Percentiles rank a stretch among this genome's conserved stretches.
Conservation (phyloP, 2,113 vertebrate genomes). For the Rhizomys pruinosus region DNA sequence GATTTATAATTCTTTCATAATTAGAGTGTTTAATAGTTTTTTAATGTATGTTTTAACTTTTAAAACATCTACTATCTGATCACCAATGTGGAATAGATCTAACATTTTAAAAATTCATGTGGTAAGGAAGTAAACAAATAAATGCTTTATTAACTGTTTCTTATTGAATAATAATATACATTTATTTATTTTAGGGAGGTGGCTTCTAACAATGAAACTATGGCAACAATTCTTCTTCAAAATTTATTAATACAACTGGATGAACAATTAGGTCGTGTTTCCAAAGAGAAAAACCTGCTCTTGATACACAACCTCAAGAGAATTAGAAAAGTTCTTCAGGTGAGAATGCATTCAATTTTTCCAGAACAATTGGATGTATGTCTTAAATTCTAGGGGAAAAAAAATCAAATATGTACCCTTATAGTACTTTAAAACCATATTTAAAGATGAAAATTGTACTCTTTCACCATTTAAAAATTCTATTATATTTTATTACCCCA, state of each 20-base stretch:
- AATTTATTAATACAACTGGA: constrained; percentile 95
- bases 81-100: background rate
- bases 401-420: background rate
- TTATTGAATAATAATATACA: constrained; percentile 4
- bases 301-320: constrained; percentile 97
- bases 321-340: constrained; percentile 96
- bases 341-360: constrained; percentile 77
- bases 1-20: background rate
- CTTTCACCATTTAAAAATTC: constrained; percentile 25
- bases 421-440: constrained; percentile 2
- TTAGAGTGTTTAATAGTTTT: background rate
- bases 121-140: background rate
- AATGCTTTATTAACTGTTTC: constrained; percentile 35
- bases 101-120: constrained; percentile 20
- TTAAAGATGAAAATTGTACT: background rate
- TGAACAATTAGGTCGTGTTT: constrained; percentile 89
- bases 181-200: constrained; percentile 85
- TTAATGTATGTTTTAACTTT: background rate
- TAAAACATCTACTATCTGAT: background rate
- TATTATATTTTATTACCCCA: background rate
- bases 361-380: background rate
- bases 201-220: constrained; percentile 92
- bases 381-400: constrained; percentile 17
- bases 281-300: constrained; percentile 95
- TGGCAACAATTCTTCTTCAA: constrained; percentile 92